A percentile compares a stretch with the other conserved stretches of the same genome.
Conservation (phyloP, 2,113 vertebrate species). For the Rhea americana region DNA sequence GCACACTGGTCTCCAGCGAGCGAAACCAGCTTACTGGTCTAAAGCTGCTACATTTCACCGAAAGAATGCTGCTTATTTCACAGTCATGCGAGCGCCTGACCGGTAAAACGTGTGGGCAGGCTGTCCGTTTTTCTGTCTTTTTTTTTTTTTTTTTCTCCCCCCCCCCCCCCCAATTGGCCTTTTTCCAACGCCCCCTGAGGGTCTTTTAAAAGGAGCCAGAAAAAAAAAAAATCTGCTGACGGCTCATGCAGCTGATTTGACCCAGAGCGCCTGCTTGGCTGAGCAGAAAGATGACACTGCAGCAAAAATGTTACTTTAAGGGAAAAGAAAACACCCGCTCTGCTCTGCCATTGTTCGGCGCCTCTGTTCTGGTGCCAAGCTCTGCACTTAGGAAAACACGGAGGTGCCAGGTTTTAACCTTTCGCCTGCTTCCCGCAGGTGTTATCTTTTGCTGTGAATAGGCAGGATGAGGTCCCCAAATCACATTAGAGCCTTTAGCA, state of each 20-base stretch:
- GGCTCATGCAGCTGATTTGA: constrained; percentile 74
- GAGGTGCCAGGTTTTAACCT: constrained; percentile 64
- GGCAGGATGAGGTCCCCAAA: constrained; percentile 34
- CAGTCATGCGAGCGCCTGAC: constrained; percentile 64
- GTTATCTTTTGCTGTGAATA: constrained; percentile 60
- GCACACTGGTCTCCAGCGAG: constrained; percentile 53
- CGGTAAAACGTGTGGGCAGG: constrained; percentile 58
- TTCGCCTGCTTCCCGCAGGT: constrained; percentile 57
- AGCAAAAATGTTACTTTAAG: constrained; percentile 71
- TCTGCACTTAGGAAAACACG: constrained; percentile 46
- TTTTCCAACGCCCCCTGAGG: constrained; percentile 52
- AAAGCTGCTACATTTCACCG: constrained; percentile 66
- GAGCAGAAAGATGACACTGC: constrained; percentile 74
- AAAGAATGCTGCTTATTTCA: constrained; percentile 71
- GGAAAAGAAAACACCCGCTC: constrained; percentile 66
- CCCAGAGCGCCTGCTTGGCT: constrained; percentile 69
- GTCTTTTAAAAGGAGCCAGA: constrained; percentile 55
- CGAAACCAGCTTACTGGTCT: constrained; percentile 49
- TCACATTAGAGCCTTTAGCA: background rate
- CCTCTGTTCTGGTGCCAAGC: constrained; percentile 68
- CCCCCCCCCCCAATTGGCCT: background rate
- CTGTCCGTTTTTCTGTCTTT: background rate
- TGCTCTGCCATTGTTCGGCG: constrained; percentile 61
- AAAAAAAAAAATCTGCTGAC: constrained; percentile 77
- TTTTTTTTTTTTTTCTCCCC: background rate